Conservation (phyloP, 2,113 vertebrate species). For the Nesoenas mayeri region DNA sequence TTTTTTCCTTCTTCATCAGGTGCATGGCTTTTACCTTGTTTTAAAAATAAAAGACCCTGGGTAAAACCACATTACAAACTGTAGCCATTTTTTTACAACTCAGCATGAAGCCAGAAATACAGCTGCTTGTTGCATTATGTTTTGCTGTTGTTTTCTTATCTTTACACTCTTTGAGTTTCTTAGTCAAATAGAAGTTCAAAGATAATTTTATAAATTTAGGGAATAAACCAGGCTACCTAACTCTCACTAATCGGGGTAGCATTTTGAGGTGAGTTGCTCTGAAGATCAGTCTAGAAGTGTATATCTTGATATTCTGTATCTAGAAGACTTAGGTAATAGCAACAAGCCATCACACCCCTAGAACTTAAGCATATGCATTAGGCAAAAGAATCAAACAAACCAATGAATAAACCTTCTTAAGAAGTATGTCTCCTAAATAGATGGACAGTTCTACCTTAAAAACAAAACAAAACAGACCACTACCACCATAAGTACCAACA, state of each 20-base stretch:
- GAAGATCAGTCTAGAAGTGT: not conserved
- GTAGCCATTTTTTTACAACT: not conserved
- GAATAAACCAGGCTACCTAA: not conserved
- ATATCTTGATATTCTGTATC: not conserved
- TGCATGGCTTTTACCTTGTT: not conserved
- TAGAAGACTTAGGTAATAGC: not conserved
- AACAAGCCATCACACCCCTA: not conserved
- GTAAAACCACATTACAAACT: not conserved
- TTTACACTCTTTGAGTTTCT: not conserved
- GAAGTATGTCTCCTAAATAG: not conserved
- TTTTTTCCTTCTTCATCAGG: conserved; percentile 6
- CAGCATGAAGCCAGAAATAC: not conserved
- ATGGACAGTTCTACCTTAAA: not conserved
- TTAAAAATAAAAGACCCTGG: conserved; percentile 1
- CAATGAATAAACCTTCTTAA: not conserved
- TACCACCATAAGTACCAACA: not conserved
- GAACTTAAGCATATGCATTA: not conserved
- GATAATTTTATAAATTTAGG: not conserved
- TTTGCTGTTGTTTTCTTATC: not conserved
- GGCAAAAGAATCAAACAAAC: not conserved
- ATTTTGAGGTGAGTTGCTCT: not conserved
- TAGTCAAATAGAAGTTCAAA: not conserved
- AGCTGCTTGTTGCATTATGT: not conserved
- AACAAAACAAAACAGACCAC: not conserved
- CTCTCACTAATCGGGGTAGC: not conserved